Evolutionary conservation across 2,888 invertebrate genomes (phyloP).

Genomic region (Venustoraphidia nigricollis): DNA sequence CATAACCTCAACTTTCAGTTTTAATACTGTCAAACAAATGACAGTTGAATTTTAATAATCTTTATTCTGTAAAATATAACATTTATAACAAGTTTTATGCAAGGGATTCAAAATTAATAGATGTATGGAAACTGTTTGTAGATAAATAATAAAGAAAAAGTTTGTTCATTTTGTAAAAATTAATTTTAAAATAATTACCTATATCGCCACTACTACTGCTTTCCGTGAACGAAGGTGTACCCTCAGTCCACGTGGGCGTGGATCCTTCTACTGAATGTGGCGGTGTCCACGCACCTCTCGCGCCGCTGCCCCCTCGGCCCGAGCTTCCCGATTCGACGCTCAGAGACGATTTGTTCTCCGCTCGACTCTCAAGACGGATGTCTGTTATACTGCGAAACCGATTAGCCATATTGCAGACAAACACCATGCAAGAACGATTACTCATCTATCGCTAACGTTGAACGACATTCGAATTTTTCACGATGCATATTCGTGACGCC

Average conservation of each 20-base stretch:
- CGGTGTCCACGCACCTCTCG: conserved; percentile 58
- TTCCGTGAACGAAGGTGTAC: conserved; percentile 93
- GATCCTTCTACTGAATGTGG: conserved; percentile 76
- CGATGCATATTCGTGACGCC: too few relatives aligned
- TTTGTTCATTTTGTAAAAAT: not conserved
- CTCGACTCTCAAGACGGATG: conserved; percentile 49
- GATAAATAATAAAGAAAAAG: too few relatives aligned
- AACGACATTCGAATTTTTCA: too few relatives aligned
- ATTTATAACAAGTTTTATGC: too few relatives aligned
- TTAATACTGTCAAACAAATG: too few relatives aligned
- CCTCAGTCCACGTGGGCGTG: conserved; percentile 97
- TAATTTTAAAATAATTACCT: conserved; percentile 30
- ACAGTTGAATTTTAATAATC: too few relatives aligned
- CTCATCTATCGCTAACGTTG: too few relatives aligned
- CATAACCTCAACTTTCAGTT: too few relatives aligned
- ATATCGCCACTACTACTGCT: conserved; percentile 87
- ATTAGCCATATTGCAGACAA: conserved; percentile 2
- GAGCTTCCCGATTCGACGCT: conserved; percentile 47
- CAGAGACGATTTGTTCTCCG: conserved; percentile 40
- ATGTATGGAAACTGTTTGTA: too few relatives aligned
- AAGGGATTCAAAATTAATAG: too few relatives aligned
- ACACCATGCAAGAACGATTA: too few relatives aligned
- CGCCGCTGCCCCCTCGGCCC: conserved; percentile 29
- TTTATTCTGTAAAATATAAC: too few relatives aligned
- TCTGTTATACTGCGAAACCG: conserved; percentile 44